Evolutionary conservation across 1,140 invertebrate genomes (phyloP), one percentile per base, ranked within the genome.

Genomic region (Scaptomyza graminum): DNA sequence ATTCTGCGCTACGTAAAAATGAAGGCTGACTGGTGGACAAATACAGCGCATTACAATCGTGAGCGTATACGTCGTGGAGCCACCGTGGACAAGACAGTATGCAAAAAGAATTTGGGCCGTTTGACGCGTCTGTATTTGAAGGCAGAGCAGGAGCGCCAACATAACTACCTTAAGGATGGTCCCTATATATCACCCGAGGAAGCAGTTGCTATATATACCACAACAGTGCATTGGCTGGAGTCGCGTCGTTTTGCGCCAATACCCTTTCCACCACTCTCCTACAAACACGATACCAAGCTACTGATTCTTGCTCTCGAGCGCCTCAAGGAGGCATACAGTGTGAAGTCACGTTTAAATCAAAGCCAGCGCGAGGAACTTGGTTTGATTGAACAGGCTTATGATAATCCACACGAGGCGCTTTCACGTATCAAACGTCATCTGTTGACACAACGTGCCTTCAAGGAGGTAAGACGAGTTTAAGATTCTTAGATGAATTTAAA

Each of bases 11-110:
- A 99, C 92, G 99, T 99, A 0, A 99, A 99, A 92, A 99, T 99
- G 95, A 99, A 99, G 92, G 99, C 99, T 0, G 99, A 99, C 92
- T 99, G 99, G 99, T 99, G 99, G 99, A 99, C 99, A 0, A 99
- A 99, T 92, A 99, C 99, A 0, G 99, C 99, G 1, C 99, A 99
- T 93, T 99, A 99, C 92, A 99, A 99, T 93, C 94, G 99, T 22
- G 99, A 99, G 92, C 94, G 99, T 77, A 98, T 99, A 44, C 94
- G 97, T 1, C 94, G 97, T 65, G 97, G 97, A 39, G 97, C 97
- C 13, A 98, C 97, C 1, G 98, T 99, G 15, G 99, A 99, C 92
- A 99, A 99, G 92, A 99, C 99, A 1, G 99, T 99, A 0, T 99
- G 99, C 92, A 99, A 99, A 92, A 99, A 99, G 93, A 99, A 99